A percentile compares a stretch with the other conserved stretches of the same genome.
Conservation (phyloP, 2,888 invertebrate species). For the Caenorhabditis japonica region DNA sequence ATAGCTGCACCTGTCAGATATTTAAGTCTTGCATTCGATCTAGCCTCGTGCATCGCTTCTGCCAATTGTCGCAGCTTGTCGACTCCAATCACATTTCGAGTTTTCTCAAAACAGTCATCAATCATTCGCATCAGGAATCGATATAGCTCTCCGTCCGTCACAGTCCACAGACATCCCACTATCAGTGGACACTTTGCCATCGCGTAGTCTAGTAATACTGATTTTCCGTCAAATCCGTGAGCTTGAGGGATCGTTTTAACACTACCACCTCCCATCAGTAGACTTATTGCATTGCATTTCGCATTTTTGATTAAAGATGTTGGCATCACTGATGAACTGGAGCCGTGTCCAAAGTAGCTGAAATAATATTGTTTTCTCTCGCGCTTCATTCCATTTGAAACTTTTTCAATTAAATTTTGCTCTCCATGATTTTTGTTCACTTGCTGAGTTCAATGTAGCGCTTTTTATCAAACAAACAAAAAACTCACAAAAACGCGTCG, state of each 20-base stretch:
- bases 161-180: constrained; percentile 75
- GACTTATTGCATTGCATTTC: constrained; percentile 67
- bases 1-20: constrained; percentile 72
- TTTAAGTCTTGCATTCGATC: constrained; percentile 61
- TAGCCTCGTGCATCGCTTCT: constrained; percentile 61
- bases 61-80: constrained; percentile 51
- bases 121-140: constrained; percentile 68
- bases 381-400: too few relatives aligned
- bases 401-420: too few relatives aligned
- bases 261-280: constrained; percentile 74
- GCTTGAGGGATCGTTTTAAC: constrained; percentile 68
- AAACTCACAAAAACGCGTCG: constrained; percentile 68
- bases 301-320: constrained; percentile 59
- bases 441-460: too few relatives aligned
- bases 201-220: constrained; percentile 66
- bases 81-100: constrained; percentile 5
- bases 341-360: constrained; percentile 68
- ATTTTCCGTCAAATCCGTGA: constrained; percentile 67
- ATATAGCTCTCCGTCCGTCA: constrained; percentile 75
- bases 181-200: constrained; percentile 70
- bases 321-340: constrained; percentile 49
- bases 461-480: too few relatives aligned
- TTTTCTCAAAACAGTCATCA: constrained; percentile 49
- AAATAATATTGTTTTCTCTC: background rate
- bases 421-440: too few relatives aligned